A percentile compares a stretch with the other conserved stretches of the same genome.
These are phyloP conservation scores for Thereva nobilitata DNA, from an alignment of 2,888 invertebrate species.

Conservation along the genomic window DNA sequence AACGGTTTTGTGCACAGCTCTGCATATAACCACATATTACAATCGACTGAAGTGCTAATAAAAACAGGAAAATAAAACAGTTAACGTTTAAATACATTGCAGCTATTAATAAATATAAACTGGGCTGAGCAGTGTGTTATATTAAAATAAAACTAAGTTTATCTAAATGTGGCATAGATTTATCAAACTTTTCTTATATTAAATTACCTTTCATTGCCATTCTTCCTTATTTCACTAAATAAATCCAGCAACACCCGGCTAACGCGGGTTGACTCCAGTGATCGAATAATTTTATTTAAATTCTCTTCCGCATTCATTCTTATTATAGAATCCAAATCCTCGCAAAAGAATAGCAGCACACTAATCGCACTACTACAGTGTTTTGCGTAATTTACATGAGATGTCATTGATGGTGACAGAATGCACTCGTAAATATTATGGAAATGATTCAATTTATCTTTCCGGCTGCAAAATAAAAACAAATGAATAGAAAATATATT, in stretches of 20 bases:
- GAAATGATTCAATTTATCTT: constrained; percentile 76
- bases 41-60: too few relatives aligned
- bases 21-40: too few relatives aligned
- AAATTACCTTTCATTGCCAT: constrained; percentile 62
- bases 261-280: constrained; percentile 68
- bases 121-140: too few relatives aligned
- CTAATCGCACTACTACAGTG: constrained; percentile 73
- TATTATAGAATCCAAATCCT: constrained; percentile 77
- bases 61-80: too few relatives aligned
- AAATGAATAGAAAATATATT: background rate
- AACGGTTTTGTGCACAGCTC: too few relatives aligned
- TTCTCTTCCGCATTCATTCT: constrained; percentile 82
- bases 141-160: too few relatives aligned
- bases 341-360: constrained; percentile 70
- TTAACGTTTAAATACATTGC: too few relatives aligned
- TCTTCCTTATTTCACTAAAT: constrained; percentile 80
- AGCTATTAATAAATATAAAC: too few relatives aligned
- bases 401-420: constrained; percentile 55
- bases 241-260: constrained; percentile 78
- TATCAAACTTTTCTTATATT: too few relatives aligned
- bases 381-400: constrained; percentile 65
- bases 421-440: constrained; percentile 74
- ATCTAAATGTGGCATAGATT: too few relatives aligned
- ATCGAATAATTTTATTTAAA: constrained; percentile 75
- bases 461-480: constrained; percentile 61